Conservation (phyloP, 2,888 invertebrate species). For the Apamea anceps region DNA sequence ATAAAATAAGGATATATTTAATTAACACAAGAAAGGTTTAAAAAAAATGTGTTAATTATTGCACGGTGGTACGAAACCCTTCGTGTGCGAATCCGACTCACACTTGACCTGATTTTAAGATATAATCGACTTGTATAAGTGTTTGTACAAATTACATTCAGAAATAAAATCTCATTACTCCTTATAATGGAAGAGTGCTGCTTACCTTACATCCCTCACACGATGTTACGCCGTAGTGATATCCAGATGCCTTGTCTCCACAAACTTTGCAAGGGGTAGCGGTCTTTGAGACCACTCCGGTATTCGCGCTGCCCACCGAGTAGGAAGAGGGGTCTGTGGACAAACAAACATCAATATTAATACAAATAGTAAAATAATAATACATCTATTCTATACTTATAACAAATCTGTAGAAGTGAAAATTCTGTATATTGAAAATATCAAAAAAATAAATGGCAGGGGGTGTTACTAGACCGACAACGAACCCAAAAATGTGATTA, state of each 20-base stretch:
- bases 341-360: conserved; percentile 27
- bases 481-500: too few relatives aligned
- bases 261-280: conserved; percentile 99
- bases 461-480: too few relatives aligned
- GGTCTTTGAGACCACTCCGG: conserved; percentile 92
- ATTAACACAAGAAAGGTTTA: too few relatives aligned
- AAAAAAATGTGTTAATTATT: too few relatives aligned
- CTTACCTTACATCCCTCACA: conserved; percentile 99
- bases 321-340: conserved; percentile 77
- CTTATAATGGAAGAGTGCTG: background rate
- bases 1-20: too few relatives aligned
- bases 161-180: background rate
- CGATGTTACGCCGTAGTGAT: conserved; percentile 99
- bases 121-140: background rate
- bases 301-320: conserved; percentile 95
- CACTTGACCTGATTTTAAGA: too few relatives aligned
- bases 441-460: too few relatives aligned
- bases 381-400: too few relatives aligned
- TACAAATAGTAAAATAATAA: background rate
- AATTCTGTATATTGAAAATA: too few relatives aligned
- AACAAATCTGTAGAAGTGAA: too few relatives aligned
- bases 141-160: background rate
- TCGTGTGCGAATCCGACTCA: too few relatives aligned
- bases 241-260: conserved; percentile 98
- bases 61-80: too few relatives aligned